Conservation (phyloP, 1,140 invertebrate genomes). For the Telenomus remus region DNA sequence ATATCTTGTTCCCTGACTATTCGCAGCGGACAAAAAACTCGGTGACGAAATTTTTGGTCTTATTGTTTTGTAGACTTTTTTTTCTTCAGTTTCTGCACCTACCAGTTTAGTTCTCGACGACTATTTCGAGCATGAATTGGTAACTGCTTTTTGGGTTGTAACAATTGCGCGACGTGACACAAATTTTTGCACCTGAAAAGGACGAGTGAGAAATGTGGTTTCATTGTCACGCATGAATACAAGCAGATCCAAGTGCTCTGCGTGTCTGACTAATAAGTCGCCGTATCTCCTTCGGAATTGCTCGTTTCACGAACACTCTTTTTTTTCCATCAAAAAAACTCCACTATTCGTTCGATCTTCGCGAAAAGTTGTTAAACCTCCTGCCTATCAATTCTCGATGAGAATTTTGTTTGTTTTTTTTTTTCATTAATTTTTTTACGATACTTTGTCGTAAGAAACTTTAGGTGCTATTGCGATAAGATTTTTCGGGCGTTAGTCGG, state of each 20-base stretch:
- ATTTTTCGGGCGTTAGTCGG: constrained; percentile 2
- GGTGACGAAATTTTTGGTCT: background rate
- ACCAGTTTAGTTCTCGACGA: too few species aligned
- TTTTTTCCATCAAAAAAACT: constrained; percentile 6
- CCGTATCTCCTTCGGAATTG: constrained; percentile 30
- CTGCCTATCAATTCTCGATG: too few species aligned
- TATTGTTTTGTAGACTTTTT: background rate
- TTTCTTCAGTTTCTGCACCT: too few species aligned
- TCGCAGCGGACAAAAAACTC: too few species aligned
- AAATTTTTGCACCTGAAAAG: constrained; percentile 53
- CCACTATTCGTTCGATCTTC: too few species aligned
- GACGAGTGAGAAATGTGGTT: constrained; percentile 46
- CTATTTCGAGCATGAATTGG: too few species aligned
- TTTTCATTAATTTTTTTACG: background rate
- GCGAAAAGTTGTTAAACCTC: background rate
- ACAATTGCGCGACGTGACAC: constrained; percentile 32
- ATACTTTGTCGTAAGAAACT: background rate
- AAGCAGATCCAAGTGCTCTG: constrained; percentile 5
- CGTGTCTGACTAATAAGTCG: constrained; percentile 43
- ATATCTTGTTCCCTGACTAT: background rate
- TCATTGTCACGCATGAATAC: constrained; percentile 40
- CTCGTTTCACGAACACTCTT: too few species aligned
- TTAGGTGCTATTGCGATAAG: constrained; percentile 4
- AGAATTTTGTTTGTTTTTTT: constrained; percentile 10
- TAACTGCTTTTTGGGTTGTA: background rate